Evolutionary conservation across 2,888 invertebrate species (phyloP).

Genomic region (Apamea epomidion): DNA sequence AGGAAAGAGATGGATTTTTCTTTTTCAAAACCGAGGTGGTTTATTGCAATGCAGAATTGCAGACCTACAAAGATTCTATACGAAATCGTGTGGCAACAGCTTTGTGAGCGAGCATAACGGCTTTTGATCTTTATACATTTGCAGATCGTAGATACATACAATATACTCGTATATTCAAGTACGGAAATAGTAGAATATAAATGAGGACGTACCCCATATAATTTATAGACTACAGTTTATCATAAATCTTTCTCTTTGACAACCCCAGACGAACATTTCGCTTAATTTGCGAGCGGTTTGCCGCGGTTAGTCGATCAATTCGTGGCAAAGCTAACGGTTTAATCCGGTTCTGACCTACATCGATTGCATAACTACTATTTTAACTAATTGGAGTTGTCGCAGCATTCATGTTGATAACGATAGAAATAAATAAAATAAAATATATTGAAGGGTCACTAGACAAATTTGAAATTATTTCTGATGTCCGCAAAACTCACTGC

Average conservation of each 20-base stretch:
- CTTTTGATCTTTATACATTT: too few relatives aligned
- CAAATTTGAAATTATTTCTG: neutral
- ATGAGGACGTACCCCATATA: neutral
- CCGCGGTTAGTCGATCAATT: conserved; percentile 12
- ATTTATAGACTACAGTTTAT: neutral
- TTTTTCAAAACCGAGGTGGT: conserved; percentile 3
- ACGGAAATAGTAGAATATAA: too few relatives aligned
- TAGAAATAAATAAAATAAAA: too few relatives aligned
- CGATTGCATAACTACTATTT: conserved; percentile 3
- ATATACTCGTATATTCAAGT: too few relatives aligned
- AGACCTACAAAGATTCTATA: conserved; percentile 6
- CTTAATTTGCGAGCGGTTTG: conserved; percentile 14
- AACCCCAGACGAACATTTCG: conserved; percentile 19
- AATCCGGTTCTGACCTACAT: conserved; percentile 8
- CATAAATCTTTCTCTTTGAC: conserved; percentile 39
- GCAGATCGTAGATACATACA: too few relatives aligned
- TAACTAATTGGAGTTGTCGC: neutral
- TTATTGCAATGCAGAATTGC: conserved; percentile 4
- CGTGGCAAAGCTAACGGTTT: conserved; percentile 9
- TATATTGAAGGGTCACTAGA: neutral
- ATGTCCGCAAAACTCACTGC: neutral
- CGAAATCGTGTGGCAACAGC: conserved; percentile 11
- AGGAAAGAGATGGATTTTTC: conserved; percentile 6
- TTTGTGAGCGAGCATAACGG: neutral
- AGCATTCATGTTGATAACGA: neutral